Evolutionary conservation across 1,140 invertebrate genomes (phyloP), one percentile per base, ranked within the genome.

Genomic region (Neodiprion fabricii): DNA sequence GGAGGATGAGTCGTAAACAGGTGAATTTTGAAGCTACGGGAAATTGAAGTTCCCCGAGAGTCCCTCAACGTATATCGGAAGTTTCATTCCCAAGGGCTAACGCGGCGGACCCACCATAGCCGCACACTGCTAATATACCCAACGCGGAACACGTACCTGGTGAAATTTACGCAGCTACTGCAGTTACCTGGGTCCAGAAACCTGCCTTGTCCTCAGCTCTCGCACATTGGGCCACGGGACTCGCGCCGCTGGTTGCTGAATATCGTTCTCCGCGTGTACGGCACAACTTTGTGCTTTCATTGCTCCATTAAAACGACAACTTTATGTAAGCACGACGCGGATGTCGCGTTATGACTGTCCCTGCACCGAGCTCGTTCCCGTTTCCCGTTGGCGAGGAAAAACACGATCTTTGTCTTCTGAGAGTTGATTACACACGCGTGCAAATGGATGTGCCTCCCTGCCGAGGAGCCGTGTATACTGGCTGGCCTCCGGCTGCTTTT

Each of bases 301-400:
- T 79, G 79, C 78, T 78, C 79, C 81, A 85, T 85, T 86, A 85
- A 85, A 86, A 83, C 76, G 82, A 78, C 77, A 82, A 81, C 78
- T 80, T 79, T 49, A 40, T 40, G 53, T 14, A 61, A 61, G 53
- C 53, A 8, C 53, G 53, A 61, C 11, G 53, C 53, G n/a, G 53
- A 9, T 61, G n/a, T 12, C 53, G 8, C 53, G 77, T 76, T 71
- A 77, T 72, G 79, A 71, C 78, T 9, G 53, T 9, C 28, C 28
- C 28, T 14, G 53, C n/a, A 17, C n/a, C 28, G 28, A 40, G 28
- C 28, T 61, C 11, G 53, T 61, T 61, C 53, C 53, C n/a, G n/a
- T 61, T 61, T 61, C 9, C 53, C 53, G n/a, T 17, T 14, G 53
- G 11, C n/a, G 53, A 12, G 28, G 28, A 40, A 61, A 17, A 61